Base-by-base conservation (phyloP, 2,113 vertebrate genomes). In the Scomber colias region DNA sequence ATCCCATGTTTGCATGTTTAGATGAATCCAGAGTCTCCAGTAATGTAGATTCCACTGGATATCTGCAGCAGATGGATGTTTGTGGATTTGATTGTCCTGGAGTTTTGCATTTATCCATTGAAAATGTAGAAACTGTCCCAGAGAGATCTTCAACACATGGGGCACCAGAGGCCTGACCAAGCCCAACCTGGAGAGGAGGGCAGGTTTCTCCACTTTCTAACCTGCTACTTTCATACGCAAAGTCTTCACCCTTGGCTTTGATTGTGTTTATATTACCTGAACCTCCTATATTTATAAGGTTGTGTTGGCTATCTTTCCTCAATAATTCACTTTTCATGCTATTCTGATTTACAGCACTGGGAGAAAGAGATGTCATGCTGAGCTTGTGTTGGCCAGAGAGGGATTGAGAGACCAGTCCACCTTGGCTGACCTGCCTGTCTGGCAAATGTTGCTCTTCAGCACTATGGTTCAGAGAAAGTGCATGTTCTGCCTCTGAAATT, bases 301-400 rank as follows among this genome's bases (percentile, higher is more conserved):
- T 67, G 27, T 83, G 49, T 70, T 89, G 86, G 82, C 46, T 48
- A 50, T 62, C 74, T 14, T 65, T 49, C 7, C 14, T 51, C 14
- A 54, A 46, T 67, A 55, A 12, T 63, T 71, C 81, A 53, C 64
- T 66, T 71, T 45, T 78, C 16, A 40, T 62, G 63, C 40, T 79
- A 0, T 35, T 85, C 4, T 78, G 68, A 73, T 51, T 59, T 51
- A 13, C 67, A n/a, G 63, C 0, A 44, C 17, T 40, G 1, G 76
- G 60, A 30, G 82, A 75, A 15, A 30, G 30, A 60, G 50, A 49
- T 53, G 35, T 59, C 30, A n/a, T 13, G 21, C 44, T 60, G 30
- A 65, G 45, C 50, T 87, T 85, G 16, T 68, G 62, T 59, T 92
- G 87, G 46, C 54, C 51, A 16, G 82, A 60, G 24, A 71, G 35